phyloP scores from a whole-genome alignment of 2,888 invertebrate species.

The Parelbella ahira region DNA sequence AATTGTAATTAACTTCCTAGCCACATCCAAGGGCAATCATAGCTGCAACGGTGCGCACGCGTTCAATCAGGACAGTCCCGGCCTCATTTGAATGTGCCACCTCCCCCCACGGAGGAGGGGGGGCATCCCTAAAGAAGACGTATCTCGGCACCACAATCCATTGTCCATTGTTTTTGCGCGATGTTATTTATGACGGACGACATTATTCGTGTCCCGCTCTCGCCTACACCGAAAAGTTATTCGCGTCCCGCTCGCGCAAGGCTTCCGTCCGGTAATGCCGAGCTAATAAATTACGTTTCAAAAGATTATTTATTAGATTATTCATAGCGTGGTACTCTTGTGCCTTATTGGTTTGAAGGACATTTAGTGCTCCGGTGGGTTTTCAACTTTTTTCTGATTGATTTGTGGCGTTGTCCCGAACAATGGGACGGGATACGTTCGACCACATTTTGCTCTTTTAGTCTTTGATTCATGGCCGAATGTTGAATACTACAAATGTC shows the following conservation, averaged over 20 bases:
- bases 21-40: too few relatives aligned
- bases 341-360: slow-evolving; percentile 74
- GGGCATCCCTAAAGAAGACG: slow-evolving; percentile 73
- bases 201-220: slow-evolving; percentile 52
- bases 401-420: slow-evolving; percentile 54
- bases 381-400: slow-evolving; percentile 54
- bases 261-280: slow-evolving; percentile 73
- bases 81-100: slow-evolving; percentile 32
- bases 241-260: slow-evolving; percentile 46
- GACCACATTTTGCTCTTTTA: slow-evolving; percentile 29
- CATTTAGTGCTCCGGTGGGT: slow-evolving; percentile 50
- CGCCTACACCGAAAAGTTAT: slow-evolving; percentile 31
- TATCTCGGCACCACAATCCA: slow-evolving; percentile 74
- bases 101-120: slow-evolving; percentile 34
- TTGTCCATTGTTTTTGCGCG: slow-evolving; percentile 80
- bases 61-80: slow-evolving; percentile 36
- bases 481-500: slow-evolving; percentile 29
- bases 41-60: slow-evolving; percentile 50
- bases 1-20: too few relatives aligned
- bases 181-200: slow-evolving; percentile 77
- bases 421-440: slow-evolving; percentile 37
- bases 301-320: slow-evolving; percentile 80
- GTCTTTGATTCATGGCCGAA: slow-evolving; percentile 36
- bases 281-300: slow-evolving; percentile 74
- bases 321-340: slow-evolving; percentile 65